Evolutionary conservation across 2,888 invertebrate species (phyloP).

Genomic region (Drosophila falleni): DNA sequence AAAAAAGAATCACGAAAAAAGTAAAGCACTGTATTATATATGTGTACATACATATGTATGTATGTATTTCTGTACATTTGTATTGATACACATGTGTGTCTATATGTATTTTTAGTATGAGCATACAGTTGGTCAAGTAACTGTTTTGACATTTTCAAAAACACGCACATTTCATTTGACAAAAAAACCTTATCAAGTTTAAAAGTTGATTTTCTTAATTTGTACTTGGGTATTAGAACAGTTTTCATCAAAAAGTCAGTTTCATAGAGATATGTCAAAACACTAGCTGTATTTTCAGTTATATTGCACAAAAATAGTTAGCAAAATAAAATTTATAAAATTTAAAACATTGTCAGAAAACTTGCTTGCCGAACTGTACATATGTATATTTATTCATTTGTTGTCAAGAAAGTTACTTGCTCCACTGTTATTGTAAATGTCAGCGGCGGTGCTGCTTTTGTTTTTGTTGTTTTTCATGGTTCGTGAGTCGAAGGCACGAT

Average conservation of each 20-base stretch:
- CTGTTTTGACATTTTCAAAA: not conserved
- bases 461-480: conserved; percentile 18
- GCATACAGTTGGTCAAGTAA: conserved; percentile 9
- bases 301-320: too few species aligned
- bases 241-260: too few species aligned
- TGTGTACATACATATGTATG: conserved; percentile 23
- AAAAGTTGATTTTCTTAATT: too few species aligned
- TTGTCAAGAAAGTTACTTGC: not conserved
- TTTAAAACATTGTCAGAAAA: too few species aligned
- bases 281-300: too few species aligned
- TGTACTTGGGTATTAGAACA: too few species aligned
- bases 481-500: not conserved
- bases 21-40: conserved; percentile 43
- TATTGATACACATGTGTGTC: not conserved
- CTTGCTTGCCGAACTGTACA: too few species aligned
- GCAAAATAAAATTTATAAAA: too few species aligned
- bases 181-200: too few species aligned
- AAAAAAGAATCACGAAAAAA: conserved; percentile 39
- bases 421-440: conserved; percentile 33
- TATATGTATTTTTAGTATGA: conserved; percentile 23
- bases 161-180: not conserved
- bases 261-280: too few species aligned
- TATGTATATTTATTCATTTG: too few species aligned
- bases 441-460: conserved; percentile 27
- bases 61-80: conserved; percentile 14